Evolutionary conservation across 2,113 vertebrate genomes (phyloP).

Genomic region (Halichoerus grypus): DNA sequence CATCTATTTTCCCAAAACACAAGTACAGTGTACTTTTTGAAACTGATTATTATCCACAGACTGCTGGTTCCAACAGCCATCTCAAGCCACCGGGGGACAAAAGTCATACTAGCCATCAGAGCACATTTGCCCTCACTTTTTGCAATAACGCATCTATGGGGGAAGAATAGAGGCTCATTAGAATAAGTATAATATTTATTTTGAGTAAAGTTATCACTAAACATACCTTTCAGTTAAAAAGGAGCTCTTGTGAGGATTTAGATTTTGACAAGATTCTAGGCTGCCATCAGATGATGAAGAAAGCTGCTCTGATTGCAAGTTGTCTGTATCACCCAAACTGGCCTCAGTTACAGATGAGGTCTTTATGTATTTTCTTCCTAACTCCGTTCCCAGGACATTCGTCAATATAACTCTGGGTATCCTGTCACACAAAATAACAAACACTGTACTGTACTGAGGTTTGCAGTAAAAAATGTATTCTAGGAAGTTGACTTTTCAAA

Average conservation of each 20-base stretch:
- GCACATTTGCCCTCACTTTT: slow-evolving; percentile 36
- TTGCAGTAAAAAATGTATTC: slow-evolving; percentile 54
- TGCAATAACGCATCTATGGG: background rate
- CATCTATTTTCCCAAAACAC: slow-evolving; percentile 53
- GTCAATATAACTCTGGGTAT: slow-evolving; percentile 91
- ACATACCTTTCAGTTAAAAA: slow-evolving; percentile 90
- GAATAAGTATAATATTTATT: slow-evolving; percentile 36
- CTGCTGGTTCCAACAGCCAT: background rate
- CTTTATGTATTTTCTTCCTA: slow-evolving; percentile 90
- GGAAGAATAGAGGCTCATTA: background rate
- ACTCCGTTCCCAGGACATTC: slow-evolving; percentile 88
- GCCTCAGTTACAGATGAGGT: slow-evolving; percentile 81
- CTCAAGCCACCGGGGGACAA: background rate
- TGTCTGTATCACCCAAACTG: slow-evolving; percentile 87
- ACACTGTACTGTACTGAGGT: slow-evolving; percentile 80
- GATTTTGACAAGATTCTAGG: slow-evolving; percentile 86
- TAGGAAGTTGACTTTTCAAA: slow-evolving; percentile 68
- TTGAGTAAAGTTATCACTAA: slow-evolving; percentile 75
- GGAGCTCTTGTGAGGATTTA: slow-evolving; percentile 86
- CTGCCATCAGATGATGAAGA: slow-evolving; percentile 86
- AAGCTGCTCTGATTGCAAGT: slow-evolving; percentile 86
- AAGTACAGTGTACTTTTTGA: background rate
- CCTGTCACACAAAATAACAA: slow-evolving; percentile 88
- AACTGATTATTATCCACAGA: slow-evolving; percentile 19
- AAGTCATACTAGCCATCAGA: background rate